Percentiles rank a stretch among this genome's conserved stretches.
Evolutionary conservation across 1,140 invertebrate genomes (phyloP).

Genomic region (Ylistrum balloti): DNA sequence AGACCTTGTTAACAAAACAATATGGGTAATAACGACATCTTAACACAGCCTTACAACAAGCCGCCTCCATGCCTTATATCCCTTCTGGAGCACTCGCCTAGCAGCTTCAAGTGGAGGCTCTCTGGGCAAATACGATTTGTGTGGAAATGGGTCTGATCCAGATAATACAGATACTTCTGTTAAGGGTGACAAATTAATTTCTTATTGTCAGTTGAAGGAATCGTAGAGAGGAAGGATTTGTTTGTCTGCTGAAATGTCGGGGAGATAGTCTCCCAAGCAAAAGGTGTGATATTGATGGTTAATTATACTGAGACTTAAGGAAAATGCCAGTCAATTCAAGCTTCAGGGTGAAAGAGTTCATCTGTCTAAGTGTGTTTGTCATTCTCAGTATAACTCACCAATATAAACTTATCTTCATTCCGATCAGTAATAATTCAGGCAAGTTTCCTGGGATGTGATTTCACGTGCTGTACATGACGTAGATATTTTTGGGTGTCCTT

Average conservation of each 20-base stretch:
- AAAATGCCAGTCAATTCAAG: background rate
- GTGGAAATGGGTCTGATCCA: background rate
- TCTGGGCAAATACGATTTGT: conserved; percentile 24
- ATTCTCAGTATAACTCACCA: background rate
- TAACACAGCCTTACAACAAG: conserved; percentile 5
- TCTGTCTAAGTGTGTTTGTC: background rate
- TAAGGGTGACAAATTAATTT: conserved; percentile 11
- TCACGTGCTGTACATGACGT: background rate
- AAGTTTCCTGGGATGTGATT: background rate
- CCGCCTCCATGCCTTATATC: background rate
- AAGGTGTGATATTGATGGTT: background rate
- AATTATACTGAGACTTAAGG: background rate
- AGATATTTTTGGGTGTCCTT: conserved; percentile 15
- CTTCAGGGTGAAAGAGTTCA: background rate
- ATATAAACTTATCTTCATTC: background rate
- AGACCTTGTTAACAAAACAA: conserved; percentile 39
- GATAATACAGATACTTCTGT: background rate
- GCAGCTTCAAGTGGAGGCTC: conserved; percentile 20
- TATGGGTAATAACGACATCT: conserved; percentile 20
- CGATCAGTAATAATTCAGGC: background rate
- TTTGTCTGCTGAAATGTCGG: background rate
- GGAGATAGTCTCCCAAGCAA: background rate
- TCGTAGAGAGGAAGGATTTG: background rate
- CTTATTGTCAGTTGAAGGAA: background rate
- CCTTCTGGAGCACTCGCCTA: background rate